Evolutionary conservation across 2,797 vertebrate species (phyloP).

Genomic region (Sebastes itinus): DNA sequence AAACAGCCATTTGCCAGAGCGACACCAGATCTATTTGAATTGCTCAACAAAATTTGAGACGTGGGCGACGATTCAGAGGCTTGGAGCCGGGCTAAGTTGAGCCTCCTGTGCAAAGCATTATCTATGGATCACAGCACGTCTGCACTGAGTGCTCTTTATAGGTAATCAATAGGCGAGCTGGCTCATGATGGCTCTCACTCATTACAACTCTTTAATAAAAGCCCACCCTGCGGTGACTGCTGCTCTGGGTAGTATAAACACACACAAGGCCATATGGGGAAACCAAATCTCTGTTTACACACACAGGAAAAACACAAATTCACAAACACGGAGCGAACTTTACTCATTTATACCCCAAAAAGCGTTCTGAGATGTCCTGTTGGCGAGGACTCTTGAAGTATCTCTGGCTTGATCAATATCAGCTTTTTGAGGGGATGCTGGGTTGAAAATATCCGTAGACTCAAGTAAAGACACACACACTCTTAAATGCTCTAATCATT

Average conservation of each 20-base stretch:
- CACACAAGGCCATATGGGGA: constrained; percentile 37
- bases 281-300: constrained; percentile 53
- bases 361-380: constrained; percentile 20
- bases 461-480: constrained; percentile 33
- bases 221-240: constrained; percentile 72
- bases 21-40: constrained; percentile 37
- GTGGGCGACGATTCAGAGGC: constrained; percentile 28
- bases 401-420: constrained; percentile 46
- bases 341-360: constrained; percentile 22
- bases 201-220: constrained; percentile 85
- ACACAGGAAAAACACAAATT: constrained; percentile 35
- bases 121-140: constrained; percentile 78
- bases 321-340: constrained; percentile 22
- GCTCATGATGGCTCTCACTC: constrained; percentile 79
- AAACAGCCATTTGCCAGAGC: constrained; percentile 10
- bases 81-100: constrained; percentile 51
- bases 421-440: constrained; percentile 24
- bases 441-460: constrained; percentile 39
- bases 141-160: constrained; percentile 80
- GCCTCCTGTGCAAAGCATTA: constrained; percentile 71
- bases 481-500: constrained; percentile 43
- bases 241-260: constrained; percentile 54
- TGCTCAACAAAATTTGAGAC: constrained; percentile 46
- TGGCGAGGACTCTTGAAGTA: constrained; percentile 30
- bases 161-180: constrained; percentile 80